Evolutionary conservation across 2,888 invertebrate species (phyloP), one percentile per base, ranked within the genome.

Genomic region (Lycocerus yunnanus): DNA sequence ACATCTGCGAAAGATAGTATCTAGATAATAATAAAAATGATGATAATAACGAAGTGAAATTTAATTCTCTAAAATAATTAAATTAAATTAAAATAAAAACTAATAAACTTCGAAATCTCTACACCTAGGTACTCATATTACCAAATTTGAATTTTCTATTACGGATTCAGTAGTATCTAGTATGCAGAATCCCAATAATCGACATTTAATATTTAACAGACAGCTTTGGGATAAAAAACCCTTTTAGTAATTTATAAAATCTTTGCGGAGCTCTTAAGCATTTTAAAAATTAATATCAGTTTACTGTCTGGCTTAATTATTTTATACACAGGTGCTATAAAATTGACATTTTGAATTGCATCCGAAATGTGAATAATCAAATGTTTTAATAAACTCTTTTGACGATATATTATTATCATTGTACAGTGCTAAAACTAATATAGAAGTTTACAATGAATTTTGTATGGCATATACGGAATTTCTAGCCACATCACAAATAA

Each of bases 201-300:
- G 27, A 68, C 58, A 66, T 75, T 16, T 66, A 75, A 69, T 69
- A 72, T 72, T 58, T 68, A 74, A 69, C 58, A 69, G 58, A 21
- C 65, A 61, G 20, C 58, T 68, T 68, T 68, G 67, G 75, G 72
- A 69, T 63, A 58, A 75, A 75, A 74, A 75, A 69, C 75, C 69
- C 72, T 66, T 75, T 75, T 75, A 75, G 60, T 58, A 75, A 75
- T 75, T 75, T 72, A 75, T 75, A 66, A 60, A 67, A 61, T 72
- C 75, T 69, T 75, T 75, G 68, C 67, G 63, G 72, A 69, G 68
- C 75, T 71, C 71, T 74, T 71, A 75, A 75, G 71, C 74, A 11
- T 69, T 69, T 75, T 65, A 75, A 75, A 75, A 66, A 59, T 75
- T 75, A 67, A 72, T 69, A 75, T 69, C 59, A 69, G 71, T 66